A percentile compares a stretch with the other conserved stretches of the same genome.
phyloP scores from a whole-genome alignment of 2,113 vertebrate genomes.

The Gymnogyps californianus region DNA sequence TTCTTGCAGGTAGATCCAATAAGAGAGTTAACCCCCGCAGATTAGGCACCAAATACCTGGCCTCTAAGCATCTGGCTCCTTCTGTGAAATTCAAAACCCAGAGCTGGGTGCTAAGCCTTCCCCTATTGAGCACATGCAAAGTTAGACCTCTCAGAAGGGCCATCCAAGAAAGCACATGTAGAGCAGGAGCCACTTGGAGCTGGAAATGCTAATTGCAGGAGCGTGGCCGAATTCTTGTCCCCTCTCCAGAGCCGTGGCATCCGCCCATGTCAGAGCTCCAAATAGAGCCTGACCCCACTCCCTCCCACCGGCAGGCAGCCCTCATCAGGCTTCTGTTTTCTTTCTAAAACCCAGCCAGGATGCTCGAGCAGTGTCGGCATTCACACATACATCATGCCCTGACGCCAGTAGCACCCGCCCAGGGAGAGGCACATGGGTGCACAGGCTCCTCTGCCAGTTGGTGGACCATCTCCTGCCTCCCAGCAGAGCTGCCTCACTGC shows the following conservation, averaged over 20 bases:
- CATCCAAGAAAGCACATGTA: slow-evolving; percentile 39
- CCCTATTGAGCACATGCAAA: neutral
- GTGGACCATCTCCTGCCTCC: neutral
- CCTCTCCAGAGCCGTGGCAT: neutral
- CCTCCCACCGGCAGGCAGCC: neutral
- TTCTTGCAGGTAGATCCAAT: slow-evolving; percentile 28
- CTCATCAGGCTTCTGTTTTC: neutral
- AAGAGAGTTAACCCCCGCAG: neutral
- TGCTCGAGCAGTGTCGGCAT: neutral
- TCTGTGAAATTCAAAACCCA: slow-evolving; percentile 45
- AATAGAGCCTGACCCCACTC: slow-evolving; percentile 18
- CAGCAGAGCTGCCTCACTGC: neutral
- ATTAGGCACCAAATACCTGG: slow-evolving; percentile 25
- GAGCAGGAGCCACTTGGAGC: neutral
- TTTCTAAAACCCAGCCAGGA: slow-evolving; percentile 13
- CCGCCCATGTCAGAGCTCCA: neutral
- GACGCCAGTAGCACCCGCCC: fast-evolving
- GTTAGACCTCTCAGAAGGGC: slow-evolving; percentile 41
- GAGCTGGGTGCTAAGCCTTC: slow-evolving; percentile 41
- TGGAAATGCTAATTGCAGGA: slow-evolving; percentile 60
- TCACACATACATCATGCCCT: neutral
- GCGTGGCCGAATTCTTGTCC: slow-evolving; percentile 35
- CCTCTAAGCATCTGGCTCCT: slow-evolving; percentile 36
- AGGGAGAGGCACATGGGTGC: neutral
- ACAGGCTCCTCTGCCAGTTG: fast-evolving